Evolutionary conservation across 2,888 invertebrate genomes (phyloP).

Genomic region (Sycophila texana): DNA sequence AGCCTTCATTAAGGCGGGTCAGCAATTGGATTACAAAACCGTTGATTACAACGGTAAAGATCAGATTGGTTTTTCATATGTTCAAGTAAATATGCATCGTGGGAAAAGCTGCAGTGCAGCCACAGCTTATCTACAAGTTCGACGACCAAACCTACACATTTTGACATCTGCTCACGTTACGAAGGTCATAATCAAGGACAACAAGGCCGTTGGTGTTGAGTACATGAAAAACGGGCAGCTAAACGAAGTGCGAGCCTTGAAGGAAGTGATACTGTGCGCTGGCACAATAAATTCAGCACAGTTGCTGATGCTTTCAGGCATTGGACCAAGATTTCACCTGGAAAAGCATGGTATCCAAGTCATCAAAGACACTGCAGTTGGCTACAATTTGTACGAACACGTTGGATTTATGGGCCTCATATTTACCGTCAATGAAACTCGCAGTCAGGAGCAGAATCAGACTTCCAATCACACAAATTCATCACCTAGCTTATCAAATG

Average conservation of each 20-base stretch:
- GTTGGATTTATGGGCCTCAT: conserved; percentile 82
- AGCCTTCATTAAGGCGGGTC: conserved; percentile 71
- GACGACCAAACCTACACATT: conserved; percentile 70
- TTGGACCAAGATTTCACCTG: conserved; percentile 81
- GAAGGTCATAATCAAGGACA: conserved; percentile 66
- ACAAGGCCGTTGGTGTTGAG: conserved; percentile 69
- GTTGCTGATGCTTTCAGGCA: conserved; percentile 82
- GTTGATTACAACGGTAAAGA: conserved; percentile 75
- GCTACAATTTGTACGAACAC: conserved; percentile 83
- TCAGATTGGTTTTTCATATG: conserved; percentile 77
- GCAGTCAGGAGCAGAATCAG: conserved; percentile 76
- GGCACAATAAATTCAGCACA: conserved; percentile 90
- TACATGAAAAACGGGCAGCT: conserved; percentile 78
- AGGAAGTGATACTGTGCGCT: conserved; percentile 81
- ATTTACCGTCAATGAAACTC: conserved; percentile 79
- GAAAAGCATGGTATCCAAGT: conserved; percentile 79
- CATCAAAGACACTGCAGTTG: conserved; percentile 81
- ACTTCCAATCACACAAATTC: conserved; percentile 51
- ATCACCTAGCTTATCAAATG: conserved; percentile 65
- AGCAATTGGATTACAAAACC: conserved; percentile 70
- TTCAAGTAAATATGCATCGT: conserved; percentile 77
- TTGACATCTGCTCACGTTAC: conserved; percentile 68
- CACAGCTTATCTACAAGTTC: conserved; percentile 78
- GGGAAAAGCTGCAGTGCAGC: conserved; percentile 78
- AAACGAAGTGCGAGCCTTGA: conserved; percentile 78